Percentiles rank a stretch among this genome's conserved stretches.
phyloP scores from a whole-genome alignment of 2,797 vertebrate species.

The Pelodytes ibericus region DNA sequence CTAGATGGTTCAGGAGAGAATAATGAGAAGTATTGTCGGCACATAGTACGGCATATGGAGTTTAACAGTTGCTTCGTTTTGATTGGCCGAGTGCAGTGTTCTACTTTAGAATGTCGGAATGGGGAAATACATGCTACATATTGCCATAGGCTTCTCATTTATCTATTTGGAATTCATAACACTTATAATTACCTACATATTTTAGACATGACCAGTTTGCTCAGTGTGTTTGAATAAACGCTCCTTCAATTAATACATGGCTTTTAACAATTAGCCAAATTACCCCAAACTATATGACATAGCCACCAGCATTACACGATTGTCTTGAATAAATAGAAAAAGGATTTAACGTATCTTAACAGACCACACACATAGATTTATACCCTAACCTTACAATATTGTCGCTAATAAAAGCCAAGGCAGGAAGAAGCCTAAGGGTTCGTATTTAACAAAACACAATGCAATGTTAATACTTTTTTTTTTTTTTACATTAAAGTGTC shows the following conservation, averaged over 20 bases:
- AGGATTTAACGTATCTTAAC: not conserved
- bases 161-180: too few relatives aligned
- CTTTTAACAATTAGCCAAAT: not conserved
- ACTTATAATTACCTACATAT: not conserved
- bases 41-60: too few relatives aligned
- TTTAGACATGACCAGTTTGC: not conserved
- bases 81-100: too few relatives aligned
- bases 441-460: not conserved
- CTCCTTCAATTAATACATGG: not conserved
- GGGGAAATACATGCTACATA: too few relatives aligned
- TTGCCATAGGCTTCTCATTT: too few relatives aligned
- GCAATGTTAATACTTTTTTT: not conserved
- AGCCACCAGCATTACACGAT: not conserved
- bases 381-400: not conserved
- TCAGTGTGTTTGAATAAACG: not conserved
- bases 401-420: not conserved
- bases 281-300: not conserved
- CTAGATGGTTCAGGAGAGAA: too few relatives aligned
- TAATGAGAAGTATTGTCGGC: too few relatives aligned
- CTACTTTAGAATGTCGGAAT: too few relatives aligned
- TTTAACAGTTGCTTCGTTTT: too few relatives aligned
- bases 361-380: not conserved
- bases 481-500: not conserved
- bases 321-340: not conserved
- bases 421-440: conserved; percentile 22